These are phyloP conservation scores for Dynastes tityus DNA, from an alignment of 2,888 invertebrate species.

Conservation along the genomic window DNA sequence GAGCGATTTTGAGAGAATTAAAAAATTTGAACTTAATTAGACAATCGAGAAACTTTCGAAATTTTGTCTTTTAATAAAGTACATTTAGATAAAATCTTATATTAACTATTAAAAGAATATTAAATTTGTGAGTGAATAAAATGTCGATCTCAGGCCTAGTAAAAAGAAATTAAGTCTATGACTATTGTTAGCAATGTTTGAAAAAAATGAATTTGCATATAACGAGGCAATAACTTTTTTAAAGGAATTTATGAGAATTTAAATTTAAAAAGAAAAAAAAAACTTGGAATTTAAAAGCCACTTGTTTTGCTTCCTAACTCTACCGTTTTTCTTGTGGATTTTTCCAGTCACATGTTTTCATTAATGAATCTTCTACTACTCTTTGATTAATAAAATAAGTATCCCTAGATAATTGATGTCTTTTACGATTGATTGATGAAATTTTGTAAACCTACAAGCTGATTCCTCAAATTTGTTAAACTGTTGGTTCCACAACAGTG, in stretches of 20 bases:
- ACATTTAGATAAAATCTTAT: neutral
- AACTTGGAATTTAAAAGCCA: constrained; percentile 1
- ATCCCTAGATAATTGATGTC: no score
- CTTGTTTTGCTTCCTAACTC: constrained; percentile 35
- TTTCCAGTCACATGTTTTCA: neutral
- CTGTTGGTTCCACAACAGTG: no score
- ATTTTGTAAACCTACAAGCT: no score
- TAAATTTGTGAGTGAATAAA: neutral
- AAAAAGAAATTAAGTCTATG: no score
- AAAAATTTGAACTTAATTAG: neutral
- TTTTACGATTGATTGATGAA: no score
- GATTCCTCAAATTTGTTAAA: no score
- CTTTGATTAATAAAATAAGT: neutral
- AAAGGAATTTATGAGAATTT: no score
- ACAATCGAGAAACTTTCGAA: constrained; percentile 4
- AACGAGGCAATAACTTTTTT: no score
- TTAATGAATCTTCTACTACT: neutral
- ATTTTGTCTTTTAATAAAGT: constrained; percentile 14
- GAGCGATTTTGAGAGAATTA: constrained; percentile 18
- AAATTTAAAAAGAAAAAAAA: no score
- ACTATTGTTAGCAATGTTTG: no score
- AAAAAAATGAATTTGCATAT: no score
- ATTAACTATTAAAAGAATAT: neutral
- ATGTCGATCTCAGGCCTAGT: no score
- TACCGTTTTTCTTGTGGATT: constrained; percentile 2